Conservation (phyloP, 2,888 invertebrate genomes). For the Steinernema hermaphroditum region DNA sequence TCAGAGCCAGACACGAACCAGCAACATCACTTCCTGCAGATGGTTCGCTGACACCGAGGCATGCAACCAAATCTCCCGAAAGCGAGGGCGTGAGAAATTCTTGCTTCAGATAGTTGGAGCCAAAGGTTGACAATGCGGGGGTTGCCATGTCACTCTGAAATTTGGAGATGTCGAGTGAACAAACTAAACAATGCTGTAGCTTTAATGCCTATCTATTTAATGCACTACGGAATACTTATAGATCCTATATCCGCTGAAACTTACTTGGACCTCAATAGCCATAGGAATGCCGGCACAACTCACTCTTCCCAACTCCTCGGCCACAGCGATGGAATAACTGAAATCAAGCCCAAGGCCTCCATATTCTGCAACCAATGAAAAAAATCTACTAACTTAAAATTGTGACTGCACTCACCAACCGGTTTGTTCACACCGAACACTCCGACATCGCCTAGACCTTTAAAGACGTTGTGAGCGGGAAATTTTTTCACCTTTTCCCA, state of each 20-base stretch:
- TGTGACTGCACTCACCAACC: slow-evolving; percentile 62
- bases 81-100: slow-evolving; percentile 70
- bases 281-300: slow-evolving; percentile 71
- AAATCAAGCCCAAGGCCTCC: slow-evolving; percentile 72
- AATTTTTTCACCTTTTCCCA: slow-evolving; percentile 71
- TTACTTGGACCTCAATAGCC: slow-evolving; percentile 71
- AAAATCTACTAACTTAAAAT: no score
- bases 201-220: not conserved
- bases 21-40: slow-evolving; percentile 71
- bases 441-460: slow-evolving; percentile 70
- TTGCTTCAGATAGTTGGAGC: slow-evolving; percentile 68
- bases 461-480: slow-evolving; percentile 71
- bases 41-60: slow-evolving; percentile 71
- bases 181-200: not conserved
- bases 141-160: slow-evolving; percentile 70
- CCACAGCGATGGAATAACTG: slow-evolving; percentile 70
- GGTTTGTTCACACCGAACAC: slow-evolving; percentile 71
- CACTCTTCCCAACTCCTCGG: slow-evolving; percentile 71
- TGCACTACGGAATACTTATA: not conserved
- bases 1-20: slow-evolving; percentile 58
- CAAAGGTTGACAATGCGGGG: slow-evolving; percentile 70
- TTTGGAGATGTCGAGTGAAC: not conserved
- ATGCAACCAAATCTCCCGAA: slow-evolving; percentile 70
- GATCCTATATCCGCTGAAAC: not conserved
- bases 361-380: slow-evolving; percentile 68